Base-by-base conservation (phyloP, 1,140 invertebrate species). In the Grapholita molesta region DNA sequence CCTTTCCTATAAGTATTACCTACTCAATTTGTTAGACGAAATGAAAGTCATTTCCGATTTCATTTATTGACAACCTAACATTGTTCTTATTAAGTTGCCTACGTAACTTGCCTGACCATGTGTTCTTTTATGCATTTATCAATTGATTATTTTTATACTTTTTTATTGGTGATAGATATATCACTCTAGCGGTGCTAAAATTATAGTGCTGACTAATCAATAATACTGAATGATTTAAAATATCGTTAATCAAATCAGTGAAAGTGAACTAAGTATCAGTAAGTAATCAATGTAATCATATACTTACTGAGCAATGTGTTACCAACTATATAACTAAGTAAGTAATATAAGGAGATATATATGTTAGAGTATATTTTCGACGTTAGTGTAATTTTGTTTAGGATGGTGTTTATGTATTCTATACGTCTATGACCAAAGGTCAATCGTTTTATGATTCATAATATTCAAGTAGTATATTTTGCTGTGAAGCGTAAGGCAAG, bases 401-500 rank as follows among this genome's bases (percentile, higher is more conserved):
- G 11, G 3, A 3, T 9, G 11, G 1, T 35, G 4, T 35, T 33
- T 33, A 1, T 11, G 32, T 33, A 33, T 33, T 33, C 11, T 8
- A 33, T 9, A 33, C 8, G 9, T 8, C 8, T 64, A 11, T 66
- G 30, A 67, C 25, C 24, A 57, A 38, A 38, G 35, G 35, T 12
- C n/a, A n/a, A 12, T 38, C 11, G 33, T 35, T 12, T 12, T 3
- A 48, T 18, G 38, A 48, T 48, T 48, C 38, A 18, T 48, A 18
- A 15, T 48, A 8, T 15, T 18, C 6, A 35, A 38, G 12, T 30
- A 57, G 53, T 57, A 5, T n/a, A 25, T 1, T 18, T 28, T 28
- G 24, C 33, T 55, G 24, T 61, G 55, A 61, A 61, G 12, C 30
- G 28, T 61, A 30, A 61, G 15, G 55, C 25, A 61, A 61, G 55